phyloP scores from a whole-genome alignment of 2,113 vertebrate genomes.

The Todiramphus saurophagus region DNA sequence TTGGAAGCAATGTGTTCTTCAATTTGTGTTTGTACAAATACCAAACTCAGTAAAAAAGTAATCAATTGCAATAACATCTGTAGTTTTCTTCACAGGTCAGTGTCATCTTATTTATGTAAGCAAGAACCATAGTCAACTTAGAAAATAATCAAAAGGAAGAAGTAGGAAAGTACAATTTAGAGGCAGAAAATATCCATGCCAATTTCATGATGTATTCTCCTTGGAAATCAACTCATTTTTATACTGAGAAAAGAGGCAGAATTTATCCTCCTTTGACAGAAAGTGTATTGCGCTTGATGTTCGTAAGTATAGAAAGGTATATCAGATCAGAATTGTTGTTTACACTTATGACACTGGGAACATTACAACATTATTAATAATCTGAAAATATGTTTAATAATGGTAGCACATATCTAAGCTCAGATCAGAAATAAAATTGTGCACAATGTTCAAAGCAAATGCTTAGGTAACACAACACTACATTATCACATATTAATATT shows the following conservation, averaged over 20 bases:
- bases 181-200: neutral
- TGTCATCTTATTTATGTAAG: neutral
- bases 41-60: neutral
- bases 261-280: neutral
- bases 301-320: neutral
- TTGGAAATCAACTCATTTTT: neutral
- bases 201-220: neutral
- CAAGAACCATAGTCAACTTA: neutral
- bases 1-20: neutral
- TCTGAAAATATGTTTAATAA: neutral
- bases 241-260: neutral
- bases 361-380: neutral
- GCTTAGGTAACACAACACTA: neutral
- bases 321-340: neutral
- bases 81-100: neutral
- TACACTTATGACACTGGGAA: neutral
- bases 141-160: neutral
- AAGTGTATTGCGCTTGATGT: constrained; percentile 11
- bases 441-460: neutral
- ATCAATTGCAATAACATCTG: neutral
- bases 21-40: neutral
- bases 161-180: neutral
- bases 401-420: neutral
- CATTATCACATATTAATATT: neutral
- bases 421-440: neutral